Evolutionary conservation across 2,113 vertebrate genomes (phyloP), one percentile per base, ranked within the genome.

Genomic region (Paramisgurnus dabryanus): DNA sequence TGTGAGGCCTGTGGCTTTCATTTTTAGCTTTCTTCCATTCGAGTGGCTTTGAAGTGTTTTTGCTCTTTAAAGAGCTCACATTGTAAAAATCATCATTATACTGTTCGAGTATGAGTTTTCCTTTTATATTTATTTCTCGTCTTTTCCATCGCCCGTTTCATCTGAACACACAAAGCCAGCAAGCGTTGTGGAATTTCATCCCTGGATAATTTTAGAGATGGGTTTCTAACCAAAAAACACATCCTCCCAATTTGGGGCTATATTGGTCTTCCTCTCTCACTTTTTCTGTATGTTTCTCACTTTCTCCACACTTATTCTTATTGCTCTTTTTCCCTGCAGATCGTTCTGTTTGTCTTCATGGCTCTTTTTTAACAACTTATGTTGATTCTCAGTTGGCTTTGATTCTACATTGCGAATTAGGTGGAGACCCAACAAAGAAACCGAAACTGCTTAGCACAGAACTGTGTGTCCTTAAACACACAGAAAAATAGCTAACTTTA

Each of bases 161-260:
- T 84, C 81, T 83, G 77, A 70, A 39, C 80, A 87, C 82, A 82
- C 66, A 79, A 87, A 91, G 88, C 81, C 82, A 86, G 85, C 83
- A 89, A 84, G n/a, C 77, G 40, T 87, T 86, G 81, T 87, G 93
- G 91, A 93, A 94, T 92, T 92, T 92, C 90, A 91, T 93, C 85
- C 89, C 69, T 50, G 41, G 85, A 89, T 93, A 91, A 92, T 90
- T 93, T 94, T 94, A 93, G 91, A 88, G 77, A 89, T 80, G 90
- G 91, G 90, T 93, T 93, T 90, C 89, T 93, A 88, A 93, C 92
- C 91, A 91, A 90, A 92, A 92, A 90, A 92, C 92, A 93, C 90
- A 93, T 90, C 88, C 92, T 92, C 87, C 27, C 90, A 91, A 90
- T 92, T 92, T 93, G 83, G 87, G 88, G 86, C 93, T 93, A 92